Evolutionary conservation across 2,888 invertebrate genomes (phyloP), one percentile per base, ranked within the genome.

Genomic region (Thymelicus lineola): DNA sequence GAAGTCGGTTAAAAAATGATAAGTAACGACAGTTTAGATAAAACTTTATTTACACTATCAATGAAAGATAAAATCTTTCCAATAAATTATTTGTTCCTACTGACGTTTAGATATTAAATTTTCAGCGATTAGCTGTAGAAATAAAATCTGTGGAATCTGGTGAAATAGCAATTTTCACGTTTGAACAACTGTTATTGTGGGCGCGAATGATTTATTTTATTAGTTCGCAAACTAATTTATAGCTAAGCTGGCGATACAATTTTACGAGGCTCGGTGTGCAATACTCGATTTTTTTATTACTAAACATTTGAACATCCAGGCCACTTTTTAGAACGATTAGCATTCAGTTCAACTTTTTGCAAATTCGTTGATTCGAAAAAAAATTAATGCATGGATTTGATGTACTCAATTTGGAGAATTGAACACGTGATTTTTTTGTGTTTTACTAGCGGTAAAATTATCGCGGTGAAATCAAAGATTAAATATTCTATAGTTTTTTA

Each of bases 171-270:
- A 68, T 57, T 28, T 68, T 20, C 62, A 68, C 55, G 62, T 36
- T 48, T 62, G 62, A 45, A 62, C 62, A 68, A 62, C 62, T 68
- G 68, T 68, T 68, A 68, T 68, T 66, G 73, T 60, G 68, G 71
- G 71, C 66, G 63, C 59, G 66, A 69, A 73, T 73, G 71, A 73
- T 73, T 73, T 71, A 73, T 73, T 73, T 73, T 73, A 73, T 73
- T 73, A 73, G 73, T 73, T 73, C 65, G 63, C 69, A 63, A 73
- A 73, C 73, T 73, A 68, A 73, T 73, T 73, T 73, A 73, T 73
- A 48, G 71, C 71, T 63, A 73, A 73, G 69, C 71, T 66, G 15
- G 69, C 71, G 71, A 71, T 73, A 73, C 71, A 73, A 73, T 73
- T 73, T 69, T 66, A 68, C 68, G 62, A 69, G 60, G 61, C 57